Conservation (phyloP, 2,888 invertebrate species). For the Epiperipatus broadwayi region DNA sequence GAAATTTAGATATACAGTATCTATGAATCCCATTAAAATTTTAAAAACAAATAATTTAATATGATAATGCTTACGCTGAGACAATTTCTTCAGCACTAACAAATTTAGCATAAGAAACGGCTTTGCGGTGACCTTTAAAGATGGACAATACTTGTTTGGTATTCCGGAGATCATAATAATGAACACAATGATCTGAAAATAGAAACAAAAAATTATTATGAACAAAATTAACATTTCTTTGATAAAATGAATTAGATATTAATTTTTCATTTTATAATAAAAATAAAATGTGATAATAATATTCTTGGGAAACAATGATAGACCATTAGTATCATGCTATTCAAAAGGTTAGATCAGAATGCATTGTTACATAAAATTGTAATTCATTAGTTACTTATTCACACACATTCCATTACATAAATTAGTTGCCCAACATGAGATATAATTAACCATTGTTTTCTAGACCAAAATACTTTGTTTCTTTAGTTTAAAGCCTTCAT, state of each 20-base stretch:
- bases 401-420: too few species aligned
- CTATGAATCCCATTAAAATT: not conserved
- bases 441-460: too few species aligned
- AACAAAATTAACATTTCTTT: not conserved
- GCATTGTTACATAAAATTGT: too few species aligned
- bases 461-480: too few species aligned
- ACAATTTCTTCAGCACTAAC: conserved; percentile 63
- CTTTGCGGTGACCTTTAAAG: conserved; percentile 74
- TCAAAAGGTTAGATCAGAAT: too few species aligned
- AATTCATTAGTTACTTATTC: too few species aligned
- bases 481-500: too few species aligned
- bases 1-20: not conserved
- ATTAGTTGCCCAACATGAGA: too few species aligned
- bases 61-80: conserved; percentile 41
- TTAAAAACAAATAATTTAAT: not conserved
- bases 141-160: conserved; percentile 58
- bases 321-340: not conserved
- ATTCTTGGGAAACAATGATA: too few species aligned
- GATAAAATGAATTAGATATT: not conserved
- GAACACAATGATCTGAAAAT: conserved; percentile 64
- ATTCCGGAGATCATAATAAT: conserved; percentile 77
- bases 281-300: too few species aligned
- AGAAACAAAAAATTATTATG: conserved; percentile 7
- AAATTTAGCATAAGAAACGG: conserved; percentile 84
- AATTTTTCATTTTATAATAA: conserved; percentile 1